Conservation (phyloP, 2,797 vertebrate genomes). For the Coregonus ussuriensis region DNA sequence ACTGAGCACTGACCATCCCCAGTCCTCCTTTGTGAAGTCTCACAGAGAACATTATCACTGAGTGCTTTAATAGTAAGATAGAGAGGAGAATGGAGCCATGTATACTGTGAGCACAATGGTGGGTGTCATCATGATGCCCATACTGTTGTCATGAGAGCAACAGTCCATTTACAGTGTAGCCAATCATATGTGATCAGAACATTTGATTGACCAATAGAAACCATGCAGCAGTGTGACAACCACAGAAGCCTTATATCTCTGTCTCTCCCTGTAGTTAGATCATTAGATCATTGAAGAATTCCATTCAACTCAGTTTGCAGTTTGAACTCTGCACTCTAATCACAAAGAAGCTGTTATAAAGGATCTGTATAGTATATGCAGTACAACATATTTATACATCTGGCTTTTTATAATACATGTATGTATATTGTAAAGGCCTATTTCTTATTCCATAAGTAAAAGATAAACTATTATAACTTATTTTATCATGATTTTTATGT, state of each 20-base stretch:
- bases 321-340: conserved; percentile 10
- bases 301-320: background rate
- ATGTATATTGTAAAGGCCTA: conserved; percentile 18
- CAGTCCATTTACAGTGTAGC: background rate
- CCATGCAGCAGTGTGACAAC: background rate
- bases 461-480: conserved; percentile 12
- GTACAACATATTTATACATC: conserved; percentile 18
- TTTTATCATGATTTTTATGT: background rate
- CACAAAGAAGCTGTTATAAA: conserved; percentile 60
- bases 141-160: background rate
- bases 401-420: conserved; percentile 14
- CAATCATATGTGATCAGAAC: background rate
- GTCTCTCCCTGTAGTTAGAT: background rate
- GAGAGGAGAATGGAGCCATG: background rate
- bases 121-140: background rate
- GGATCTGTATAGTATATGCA: conserved; percentile 59
- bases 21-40: background rate
- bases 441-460: conserved; percentile 11
- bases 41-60: background rate
- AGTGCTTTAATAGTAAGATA: conserved; percentile 10
- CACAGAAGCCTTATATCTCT: background rate
- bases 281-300: conserved; percentile 5
- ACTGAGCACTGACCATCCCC: background rate
- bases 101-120: background rate
- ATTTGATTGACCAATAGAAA: background rate